phyloP scores from a whole-genome alignment of 2,797 vertebrate genomes.

The Choloepus didactylus region DNA sequence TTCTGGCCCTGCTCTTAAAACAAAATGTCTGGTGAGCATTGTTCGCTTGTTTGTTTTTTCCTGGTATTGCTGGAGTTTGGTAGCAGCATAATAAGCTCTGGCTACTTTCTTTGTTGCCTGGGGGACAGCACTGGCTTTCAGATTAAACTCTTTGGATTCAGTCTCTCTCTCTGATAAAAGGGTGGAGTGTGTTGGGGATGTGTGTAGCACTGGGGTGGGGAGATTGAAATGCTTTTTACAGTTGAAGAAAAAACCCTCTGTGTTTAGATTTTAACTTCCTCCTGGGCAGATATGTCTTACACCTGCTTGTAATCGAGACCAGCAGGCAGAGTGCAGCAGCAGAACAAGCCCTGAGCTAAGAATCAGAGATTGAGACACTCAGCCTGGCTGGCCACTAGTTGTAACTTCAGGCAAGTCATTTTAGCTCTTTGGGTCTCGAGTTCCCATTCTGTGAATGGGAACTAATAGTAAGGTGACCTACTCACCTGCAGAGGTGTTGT shows the following conservation, averaged over 20 bases:
- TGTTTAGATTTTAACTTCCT: not conserved
- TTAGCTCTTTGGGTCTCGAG: not conserved
- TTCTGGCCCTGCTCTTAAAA: not conserved
- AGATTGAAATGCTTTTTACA: not conserved
- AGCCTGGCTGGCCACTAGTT: not conserved
- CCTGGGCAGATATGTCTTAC: not conserved
- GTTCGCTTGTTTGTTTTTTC: not conserved
- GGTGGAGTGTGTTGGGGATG: not conserved
- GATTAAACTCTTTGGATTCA: not conserved
- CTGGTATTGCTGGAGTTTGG: not conserved
- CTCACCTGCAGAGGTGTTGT: not conserved
- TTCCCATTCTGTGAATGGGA: not conserved
- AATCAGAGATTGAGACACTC: not conserved
- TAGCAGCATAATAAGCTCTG: not conserved
- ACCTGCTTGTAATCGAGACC: not conserved
- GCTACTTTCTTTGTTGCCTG: not conserved
- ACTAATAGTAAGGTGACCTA: not conserved
- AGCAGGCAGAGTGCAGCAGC: not conserved
- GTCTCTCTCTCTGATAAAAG: not conserved
- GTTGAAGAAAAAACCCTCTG: not conserved
- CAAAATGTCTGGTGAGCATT: not conserved
- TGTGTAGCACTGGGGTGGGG: not conserved
- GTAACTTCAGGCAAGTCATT: not conserved
- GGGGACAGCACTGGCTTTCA: not conserved
- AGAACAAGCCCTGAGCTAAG: not conserved